Evolutionary conservation across 2,113 vertebrate species (phyloP), one percentile per base, ranked within the genome.

Genomic region (Myotis lucifugus): DNA sequence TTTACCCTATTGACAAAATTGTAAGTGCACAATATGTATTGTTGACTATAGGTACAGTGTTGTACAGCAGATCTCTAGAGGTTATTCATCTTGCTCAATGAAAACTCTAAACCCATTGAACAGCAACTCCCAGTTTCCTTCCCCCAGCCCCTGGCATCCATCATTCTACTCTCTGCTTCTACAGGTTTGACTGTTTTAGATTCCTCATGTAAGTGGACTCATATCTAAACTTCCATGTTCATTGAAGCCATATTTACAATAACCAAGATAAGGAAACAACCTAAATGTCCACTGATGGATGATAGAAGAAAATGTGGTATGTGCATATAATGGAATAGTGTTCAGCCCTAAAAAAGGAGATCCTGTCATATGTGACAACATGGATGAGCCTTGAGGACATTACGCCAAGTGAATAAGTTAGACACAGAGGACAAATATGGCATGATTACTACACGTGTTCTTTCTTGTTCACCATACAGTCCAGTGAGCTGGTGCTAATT

Each of bases 201-300:
- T 32, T 29, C 11, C 8, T 66, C 15, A 4, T 21, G 0, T 54
- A 46, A 21, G 34, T 56, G 46, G 34, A 56, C 17, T 56, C 46
- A 40, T 25, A 17, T 46, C 29, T 67, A 17, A 37, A 19, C 37
- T 11, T 50, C 56, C 56, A 1, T 37, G 69, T 13, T 46, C 23
- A 5, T 3, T 54, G 37, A 27, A 76, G 78, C 48, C 32, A 6
- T 40, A 18, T 66, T 52, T 6, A 42, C 5, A n/a, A 64, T 32
- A 64, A 46, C 72, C 64, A 42, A 40, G 66, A 17, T 19, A 15
- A 5, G 48, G 25, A n/a, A 59, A 74, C 48, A 37, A 21, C 25
- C 3, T 3, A 3, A 7, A 15, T 67, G 42, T 25, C 67, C 48
- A 1, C 0, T 3, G 34, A 18, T n/a, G 1, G 32, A 9, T 23